phyloP scores from a whole-genome alignment of 2,888 invertebrate species.

The Polydrusus tereticollis region DNA sequence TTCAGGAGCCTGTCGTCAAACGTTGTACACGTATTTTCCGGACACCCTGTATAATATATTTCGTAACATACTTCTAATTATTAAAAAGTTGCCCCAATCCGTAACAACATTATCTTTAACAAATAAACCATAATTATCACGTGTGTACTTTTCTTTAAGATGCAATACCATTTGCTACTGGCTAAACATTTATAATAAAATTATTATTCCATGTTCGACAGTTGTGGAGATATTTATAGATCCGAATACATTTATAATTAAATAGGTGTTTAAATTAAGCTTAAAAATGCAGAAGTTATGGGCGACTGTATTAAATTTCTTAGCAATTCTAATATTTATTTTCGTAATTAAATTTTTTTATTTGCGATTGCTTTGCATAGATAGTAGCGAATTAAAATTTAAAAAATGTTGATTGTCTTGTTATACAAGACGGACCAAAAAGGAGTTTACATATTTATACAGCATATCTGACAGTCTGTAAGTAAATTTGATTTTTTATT shows the following conservation, averaged over 20 bases:
- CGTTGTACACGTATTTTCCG: no score
- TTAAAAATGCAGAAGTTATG: conserved; percentile 18
- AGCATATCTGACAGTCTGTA: no score
- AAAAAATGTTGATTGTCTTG: conserved; percentile 21
- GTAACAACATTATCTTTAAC: no score
- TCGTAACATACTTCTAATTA: no score
- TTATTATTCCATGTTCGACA: conserved; percentile 3
- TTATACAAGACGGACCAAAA: neutral
- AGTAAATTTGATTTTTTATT: no score
- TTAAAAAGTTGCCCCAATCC: no score
- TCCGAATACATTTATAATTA: conserved; percentile 24
- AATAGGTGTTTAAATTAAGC: conserved; percentile 20
- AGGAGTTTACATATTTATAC: neutral
- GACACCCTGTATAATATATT: no score
- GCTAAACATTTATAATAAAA: neutral
- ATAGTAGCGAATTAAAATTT: conserved; percentile 18
- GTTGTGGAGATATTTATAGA: conserved; percentile 23
- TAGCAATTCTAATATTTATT: conserved; percentile 32
- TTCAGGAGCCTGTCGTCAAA: no score
- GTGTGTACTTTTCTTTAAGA: neutral
- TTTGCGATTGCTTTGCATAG: conserved; percentile 21
- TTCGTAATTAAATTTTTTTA: conserved; percentile 26
- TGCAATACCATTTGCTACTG: neutral
- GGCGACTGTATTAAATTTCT: conserved; percentile 21
- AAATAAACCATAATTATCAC: no score